A percentile compares a stretch with the other conserved stretches of the same genome.
Evolutionary conservation across 2,797 vertebrate genomes (phyloP).

Genomic region (Channa striata): DNA sequence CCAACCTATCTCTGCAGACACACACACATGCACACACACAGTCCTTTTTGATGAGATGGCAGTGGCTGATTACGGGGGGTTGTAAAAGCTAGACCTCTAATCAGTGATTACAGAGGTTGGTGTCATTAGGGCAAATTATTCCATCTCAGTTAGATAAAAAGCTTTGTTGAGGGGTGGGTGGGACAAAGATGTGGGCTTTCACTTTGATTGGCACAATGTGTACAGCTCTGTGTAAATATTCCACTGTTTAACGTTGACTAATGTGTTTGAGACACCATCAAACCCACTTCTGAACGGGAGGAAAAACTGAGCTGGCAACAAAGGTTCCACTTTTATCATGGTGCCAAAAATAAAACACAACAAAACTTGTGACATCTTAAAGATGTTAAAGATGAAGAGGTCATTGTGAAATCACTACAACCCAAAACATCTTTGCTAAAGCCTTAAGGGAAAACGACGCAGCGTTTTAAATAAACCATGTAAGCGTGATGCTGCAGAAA

Average conservation of each 20-base stretch:
- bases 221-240: conserved; percentile 6
- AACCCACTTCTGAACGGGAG: too few relatives aligned
- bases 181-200: conserved; percentile 25
- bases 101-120: conserved; percentile 66
- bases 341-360: too few relatives aligned
- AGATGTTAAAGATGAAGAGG: too few relatives aligned
- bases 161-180: conserved; percentile 15
- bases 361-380: too few relatives aligned
- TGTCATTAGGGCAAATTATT: conserved; percentile 66
- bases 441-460: too few relatives aligned
- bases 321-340: too few relatives aligned
- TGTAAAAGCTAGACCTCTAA: conserved; percentile 53
- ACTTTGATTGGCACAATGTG: conserved; percentile 2
- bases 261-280: background rate
- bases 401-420: too few relatives aligned
- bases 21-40: background rate
- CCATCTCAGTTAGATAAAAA: conserved; percentile 40
- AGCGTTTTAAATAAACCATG: too few relatives aligned
- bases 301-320: too few relatives aligned
- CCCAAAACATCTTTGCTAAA: too few relatives aligned
- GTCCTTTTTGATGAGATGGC: conserved; percentile 45
- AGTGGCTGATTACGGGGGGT: conserved; percentile 62
- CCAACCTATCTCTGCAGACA: background rate
- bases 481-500: too few relatives aligned
- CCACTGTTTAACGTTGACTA: background rate